Evolutionary conservation across 2,797 vertebrate genomes (phyloP), one percentile per base, ranked within the genome.

Genomic region (Linurgus olivaceus): DNA sequence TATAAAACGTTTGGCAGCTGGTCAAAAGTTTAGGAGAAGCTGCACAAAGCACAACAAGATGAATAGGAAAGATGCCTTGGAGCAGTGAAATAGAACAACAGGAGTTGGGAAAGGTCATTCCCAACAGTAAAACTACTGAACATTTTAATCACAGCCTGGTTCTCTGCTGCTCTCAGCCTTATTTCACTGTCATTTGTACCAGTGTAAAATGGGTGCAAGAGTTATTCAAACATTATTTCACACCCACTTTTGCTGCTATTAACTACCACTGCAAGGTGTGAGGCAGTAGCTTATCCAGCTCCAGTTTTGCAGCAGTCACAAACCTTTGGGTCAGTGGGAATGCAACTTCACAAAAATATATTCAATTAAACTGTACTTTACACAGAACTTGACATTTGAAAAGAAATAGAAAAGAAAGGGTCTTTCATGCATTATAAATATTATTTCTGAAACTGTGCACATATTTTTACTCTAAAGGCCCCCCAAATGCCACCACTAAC

Each of bases 21-120:
- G 92, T 82, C 82, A 95, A 93, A 94, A 92, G 73, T 90, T 93
- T 86, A 75, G 55, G 85, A 83, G 86, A 96, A 96, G 73, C 42
- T 80, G 63, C 71, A 90, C 78, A 88, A 95, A 95, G 61, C 67
- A 86, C 24, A 29, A 88, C 40, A 90, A 75, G 88, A 91, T 93
- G 70, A 95, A 93, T 58, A 92, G 84, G 77, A 90, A 83, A 90
- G 61, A 85, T 2, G 14, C 58, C 90, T 89, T 11, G 4, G 83
- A 94, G 85, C 82, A 87, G 50, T 94, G 87, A 90, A 95, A 95
- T 57, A 85, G 85, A 96, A 82, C 73, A 92, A 92, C 70, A 85
- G 62, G 84, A 95, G 70, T 4, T 90, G 52, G 58, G 71, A 91
- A 96, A 93, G 92, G 90, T 93, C 73, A 84, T 18, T 84, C 72